Base-by-base conservation (phyloP, 2,888 invertebrate species). In the Oeneis ivallda region DNA sequence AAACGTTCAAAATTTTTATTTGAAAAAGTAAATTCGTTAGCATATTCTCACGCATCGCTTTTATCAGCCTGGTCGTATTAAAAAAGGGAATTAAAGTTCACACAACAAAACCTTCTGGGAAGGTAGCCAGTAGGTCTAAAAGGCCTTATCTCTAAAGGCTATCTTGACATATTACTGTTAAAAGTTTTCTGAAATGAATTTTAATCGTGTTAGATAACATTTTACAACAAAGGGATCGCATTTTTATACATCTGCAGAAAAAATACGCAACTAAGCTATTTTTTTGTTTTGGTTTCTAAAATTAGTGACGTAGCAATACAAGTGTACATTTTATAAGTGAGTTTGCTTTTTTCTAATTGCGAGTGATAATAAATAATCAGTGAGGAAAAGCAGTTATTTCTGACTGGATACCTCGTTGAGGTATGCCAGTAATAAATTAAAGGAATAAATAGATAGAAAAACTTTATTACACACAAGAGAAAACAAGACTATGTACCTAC, bases 81-180 rank as follows among this genome's bases (percentile, higher is more conserved):
- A 53, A 65, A 59, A 62, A 59, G 47, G 37, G 43, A 58, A 47
- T 65, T 68, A 60, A 63, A 59, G 60, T 69, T 69, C 64, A 60
- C 56, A 47, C 63, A 61, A 63, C 67, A 72, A 69, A 72, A 69
- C 72, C 71, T 84, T 84, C 85, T 82, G 72, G 83, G 83, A 87
- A 85, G 74, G 75, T 64, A 74, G 73, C 72, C 74, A 74, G 76
- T 79, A 77, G 76, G 70, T 75, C 74, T 74, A 77, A 76, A 68
- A 68, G 66, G 63, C 65, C 70, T 80, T 81, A 84, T 82, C 80
- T 64, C 57, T 53, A 64, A 65, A 71, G 72, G 73, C 78, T 76
- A 86, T 85, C 85, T 81, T 54, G 64, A 71, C 77, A 77, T 79
- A 83, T 85, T 83, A 77, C 79, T 82, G 82, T 78, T 77, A 74